A percentile compares a stretch with the other conserved stretches of the same genome.
These are phyloP conservation scores for Siniperca undulata DNA, from an alignment of 2,797 vertebrate genomes.

Conservation along the genomic window DNA sequence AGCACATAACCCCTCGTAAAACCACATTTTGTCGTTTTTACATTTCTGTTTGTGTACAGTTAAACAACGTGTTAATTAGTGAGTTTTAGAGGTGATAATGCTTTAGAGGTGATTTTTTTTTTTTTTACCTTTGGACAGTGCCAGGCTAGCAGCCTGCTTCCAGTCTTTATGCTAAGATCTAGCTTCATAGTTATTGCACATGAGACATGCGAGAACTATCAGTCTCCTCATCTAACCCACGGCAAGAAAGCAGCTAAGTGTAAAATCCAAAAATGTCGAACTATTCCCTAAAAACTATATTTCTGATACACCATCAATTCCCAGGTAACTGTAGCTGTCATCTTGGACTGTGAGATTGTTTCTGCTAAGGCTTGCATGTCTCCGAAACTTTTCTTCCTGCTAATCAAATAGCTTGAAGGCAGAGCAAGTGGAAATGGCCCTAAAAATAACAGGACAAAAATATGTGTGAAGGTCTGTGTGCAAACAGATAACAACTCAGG, in stretches of 20 bases:
- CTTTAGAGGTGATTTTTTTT: not conserved
- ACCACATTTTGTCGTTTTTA: not conserved
- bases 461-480: conserved; percentile 65
- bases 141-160: not conserved
- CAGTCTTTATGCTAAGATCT: not conserved
- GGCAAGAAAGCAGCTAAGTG: not conserved
- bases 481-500: conserved; percentile 78
- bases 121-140: not conserved
- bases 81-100: not conserved
- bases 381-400: conserved; percentile 14
- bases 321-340: not conserved
- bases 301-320: not conserved
- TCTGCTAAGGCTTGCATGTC: conserved; percentile 14
- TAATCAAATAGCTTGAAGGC: conserved; percentile 58
- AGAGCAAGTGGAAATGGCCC: conserved; percentile 70
- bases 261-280: not conserved
- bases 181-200: not conserved
- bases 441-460: conserved; percentile 79
- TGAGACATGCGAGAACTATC: not conserved
- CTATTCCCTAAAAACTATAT: not conserved
- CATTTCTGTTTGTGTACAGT: not conserved
- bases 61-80: not conserved
- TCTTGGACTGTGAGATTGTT: not conserved
- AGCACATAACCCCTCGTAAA: not conserved
- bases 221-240: not conserved